phyloP scores from a whole-genome alignment of 2,888 invertebrate species.

The Diplazon laetatorius region DNA sequence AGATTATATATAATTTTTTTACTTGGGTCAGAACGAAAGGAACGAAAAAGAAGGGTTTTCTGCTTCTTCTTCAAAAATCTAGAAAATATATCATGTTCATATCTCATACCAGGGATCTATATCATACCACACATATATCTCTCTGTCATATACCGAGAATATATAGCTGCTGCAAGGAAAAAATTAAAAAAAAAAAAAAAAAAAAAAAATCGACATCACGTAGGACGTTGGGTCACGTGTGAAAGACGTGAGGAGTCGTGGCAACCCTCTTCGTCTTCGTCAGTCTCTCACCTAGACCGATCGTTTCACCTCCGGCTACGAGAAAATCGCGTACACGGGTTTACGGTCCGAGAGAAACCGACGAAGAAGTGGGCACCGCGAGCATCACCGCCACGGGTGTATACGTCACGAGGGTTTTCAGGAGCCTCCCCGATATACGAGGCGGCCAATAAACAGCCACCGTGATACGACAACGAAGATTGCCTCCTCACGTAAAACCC shows the following conservation, averaged over 20 bases:
- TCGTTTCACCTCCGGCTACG: constrained; percentile 56
- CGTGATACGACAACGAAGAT: constrained; percentile 51
- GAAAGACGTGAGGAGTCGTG: constrained; percentile 64
- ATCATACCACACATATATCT: too few species aligned
- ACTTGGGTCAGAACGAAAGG: too few species aligned
- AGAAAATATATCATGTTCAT: too few species aligned
- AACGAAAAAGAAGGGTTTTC: too few species aligned
- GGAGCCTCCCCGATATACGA: constrained; percentile 21
- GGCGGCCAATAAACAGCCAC: constrained; percentile 59
- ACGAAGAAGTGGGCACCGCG: constrained; percentile 42
- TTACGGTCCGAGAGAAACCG: constrained; percentile 22
- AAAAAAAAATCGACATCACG: constrained; percentile 69
- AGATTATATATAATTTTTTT: too few species aligned
- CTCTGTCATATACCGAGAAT: not conserved
- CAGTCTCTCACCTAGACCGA: constrained; percentile 55
- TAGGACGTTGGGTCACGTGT: constrained; percentile 69
- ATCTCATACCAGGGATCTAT: too few species aligned
- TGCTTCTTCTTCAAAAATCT: too few species aligned
- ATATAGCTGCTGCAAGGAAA: not conserved
- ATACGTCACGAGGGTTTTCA: constrained; percentile 49
- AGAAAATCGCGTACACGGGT: constrained; percentile 29
- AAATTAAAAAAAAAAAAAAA: constrained; percentile 7
- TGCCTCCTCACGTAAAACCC: constrained; percentile 53
- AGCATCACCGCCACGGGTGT: not conserved
- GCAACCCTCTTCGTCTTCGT: constrained; percentile 49